Evolutionary conservation across 2,888 invertebrate genomes (phyloP).

Genomic region (Molorchus minor): DNA sequence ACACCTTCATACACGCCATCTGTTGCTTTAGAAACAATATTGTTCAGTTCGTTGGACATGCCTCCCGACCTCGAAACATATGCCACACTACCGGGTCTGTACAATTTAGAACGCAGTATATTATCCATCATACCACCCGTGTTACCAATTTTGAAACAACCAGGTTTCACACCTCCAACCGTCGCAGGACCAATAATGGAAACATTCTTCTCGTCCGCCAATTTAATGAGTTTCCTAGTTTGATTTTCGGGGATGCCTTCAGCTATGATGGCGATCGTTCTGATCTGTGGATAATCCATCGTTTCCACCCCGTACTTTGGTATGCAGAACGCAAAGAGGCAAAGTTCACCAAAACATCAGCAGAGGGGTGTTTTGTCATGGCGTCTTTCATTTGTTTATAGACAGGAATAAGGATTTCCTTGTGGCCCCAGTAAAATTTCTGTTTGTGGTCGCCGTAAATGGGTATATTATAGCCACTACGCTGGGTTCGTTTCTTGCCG

Average conservation of each 20-base stretch:
- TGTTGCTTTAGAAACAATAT: conserved; percentile 95
- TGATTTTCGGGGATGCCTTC: conserved; percentile 99
- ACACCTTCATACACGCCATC: conserved; percentile 98
- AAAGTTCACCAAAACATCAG: conserved; percentile 95
- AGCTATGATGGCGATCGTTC: conserved; percentile 97
- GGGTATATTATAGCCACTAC: conserved; percentile 98
- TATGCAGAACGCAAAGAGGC: conserved; percentile 97
- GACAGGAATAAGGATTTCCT: conserved; percentile 91
- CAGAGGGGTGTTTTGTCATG: conserved; percentile 93
- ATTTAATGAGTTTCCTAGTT: conserved; percentile 90
- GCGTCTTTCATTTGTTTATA: conserved; percentile 98
- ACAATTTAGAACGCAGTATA: conserved; percentile 95
- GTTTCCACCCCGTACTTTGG: conserved; percentile 96
- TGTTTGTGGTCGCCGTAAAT: conserved; percentile 99
- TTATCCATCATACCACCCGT: conserved; percentile 99
- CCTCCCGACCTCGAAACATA: conserved; percentile 99
- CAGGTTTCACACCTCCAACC: conserved; percentile 97
- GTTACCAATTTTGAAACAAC: conserved; percentile 99
- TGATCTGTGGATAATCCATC: conserved; percentile 91
- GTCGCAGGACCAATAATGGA: conserved; percentile 77
- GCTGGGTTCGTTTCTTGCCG: conserved; percentile 85
- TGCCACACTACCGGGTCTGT: conserved; percentile 95
- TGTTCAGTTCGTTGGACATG: conserved; percentile 99
- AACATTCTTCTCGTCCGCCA: conserved; percentile 79
- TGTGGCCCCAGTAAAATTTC: conserved; percentile 99